Conservation (phyloP, 2,888 invertebrate genomes). For the Drosophila rellima region DNA sequence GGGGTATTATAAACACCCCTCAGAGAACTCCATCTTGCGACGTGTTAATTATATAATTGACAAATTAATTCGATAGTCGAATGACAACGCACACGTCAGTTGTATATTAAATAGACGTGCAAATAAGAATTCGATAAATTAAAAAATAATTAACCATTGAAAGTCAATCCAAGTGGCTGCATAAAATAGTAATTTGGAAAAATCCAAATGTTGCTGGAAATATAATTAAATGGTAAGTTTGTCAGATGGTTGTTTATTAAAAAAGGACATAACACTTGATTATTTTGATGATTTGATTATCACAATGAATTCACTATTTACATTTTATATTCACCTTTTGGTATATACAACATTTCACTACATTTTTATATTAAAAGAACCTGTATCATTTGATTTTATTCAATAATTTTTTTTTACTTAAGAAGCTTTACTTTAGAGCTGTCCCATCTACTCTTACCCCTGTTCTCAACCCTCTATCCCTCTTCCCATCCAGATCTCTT, state of each 20-base stretch:
- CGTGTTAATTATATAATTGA: conserved; percentile 59
- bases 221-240: conserved; percentile 9
- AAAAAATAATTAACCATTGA: conserved; percentile 1
- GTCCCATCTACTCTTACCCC: neutral
- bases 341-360: too few species aligned
- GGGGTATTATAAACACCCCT: conserved; percentile 7
- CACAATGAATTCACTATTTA: neutral
- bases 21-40: conserved; percentile 22
- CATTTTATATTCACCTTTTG: too few species aligned
- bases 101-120: conserved; percentile 38
- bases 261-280: too few species aligned
- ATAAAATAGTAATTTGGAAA: neutral
- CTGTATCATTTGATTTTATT: conserved; percentile 4
- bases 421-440: conserved; percentile 14
- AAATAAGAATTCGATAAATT: conserved; percentile 22
- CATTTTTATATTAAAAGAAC: too few species aligned
- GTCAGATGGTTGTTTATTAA: too few species aligned
- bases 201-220: neutral
- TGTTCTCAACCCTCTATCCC: too few species aligned
- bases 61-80: conserved; percentile 59
- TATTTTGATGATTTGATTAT: neutral
- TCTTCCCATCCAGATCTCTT: neutral
- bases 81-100: conserved; percentile 28
- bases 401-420: neutral
- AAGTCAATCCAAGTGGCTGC: conserved; percentile 1